Base-by-base conservation (phyloP, 2,113 vertebrate species). In the Saccopteryx leptura region DNA sequence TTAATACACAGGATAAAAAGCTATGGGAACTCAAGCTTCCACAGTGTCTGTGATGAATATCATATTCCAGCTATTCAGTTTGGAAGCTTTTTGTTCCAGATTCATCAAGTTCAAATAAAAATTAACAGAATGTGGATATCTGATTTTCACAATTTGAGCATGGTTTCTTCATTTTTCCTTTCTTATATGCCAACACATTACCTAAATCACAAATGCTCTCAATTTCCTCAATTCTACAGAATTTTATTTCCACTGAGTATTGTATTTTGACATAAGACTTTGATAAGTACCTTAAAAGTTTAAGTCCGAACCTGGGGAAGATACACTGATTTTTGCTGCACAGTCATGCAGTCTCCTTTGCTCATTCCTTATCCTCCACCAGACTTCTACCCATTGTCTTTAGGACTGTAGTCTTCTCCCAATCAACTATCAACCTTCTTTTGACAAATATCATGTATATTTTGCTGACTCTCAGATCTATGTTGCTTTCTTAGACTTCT, bases 51-150 rank as follows among this genome's bases (percentile, higher is more conserved):
- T 82, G 88, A 97, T 65, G 78, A 33, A 94, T 85, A 13, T 72
- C 58, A 28, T 52, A 66, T 75, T 95, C 93, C 94, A 95, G 91
- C 96, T 94, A 91, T 72, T 97, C 86, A 19, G 1, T 83, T 46
- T 50, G 85, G 79, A 93, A 86, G 52, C 31, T 76, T 63, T 63
- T 69, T 58, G 74, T 88, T 90, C 92, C 90, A 88, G 92, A 90
- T 78, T 90, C 88, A 93, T 92, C 95, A 88, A 96, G 52, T 91
- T 92, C 85, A 71, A 60, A 39, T 61, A 68, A 92, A 87, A 95
- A 94, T 72, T 79, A 88, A 60, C 54, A 61, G 74, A 86, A 85
- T 19, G 79, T 15, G 66, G 28, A 7, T 78, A 50, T 68, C 39
- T 68, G 72, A 56, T 28, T 54, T 74, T 78, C 78, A 71, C 23